Evolutionary conservation across 1,140 invertebrate genomes (phyloP).

Genomic region (Magallana angulata): DNA sequence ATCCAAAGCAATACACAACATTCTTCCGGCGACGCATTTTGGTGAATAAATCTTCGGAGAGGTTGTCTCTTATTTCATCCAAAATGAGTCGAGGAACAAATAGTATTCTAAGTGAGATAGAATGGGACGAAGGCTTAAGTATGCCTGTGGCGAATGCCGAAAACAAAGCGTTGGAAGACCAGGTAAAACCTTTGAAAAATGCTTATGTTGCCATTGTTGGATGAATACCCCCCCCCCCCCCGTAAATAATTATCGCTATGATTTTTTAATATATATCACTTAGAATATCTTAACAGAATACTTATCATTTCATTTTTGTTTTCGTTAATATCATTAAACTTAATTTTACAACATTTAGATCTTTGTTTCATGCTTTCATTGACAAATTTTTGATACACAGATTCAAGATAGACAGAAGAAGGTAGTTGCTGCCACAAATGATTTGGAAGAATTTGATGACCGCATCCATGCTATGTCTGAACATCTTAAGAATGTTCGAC

Average conservation of each 20-base stretch:
- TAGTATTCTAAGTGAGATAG: slow-evolving; percentile 75
- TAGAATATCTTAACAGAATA: no score
- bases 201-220: no score
- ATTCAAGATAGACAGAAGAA: slow-evolving; percentile 72
- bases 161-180: slow-evolving; percentile 77
- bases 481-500: slow-evolving; percentile 79
- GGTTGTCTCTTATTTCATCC: slow-evolving; percentile 21
- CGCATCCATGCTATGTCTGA: slow-evolving; percentile 77
- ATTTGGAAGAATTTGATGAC: slow-evolving; percentile 76
- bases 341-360: no score
- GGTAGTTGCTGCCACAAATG: slow-evolving; percentile 70
- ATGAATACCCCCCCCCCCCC: no score
- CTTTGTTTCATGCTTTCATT: no score
- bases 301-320: no score
- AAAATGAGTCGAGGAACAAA: slow-evolving; percentile 70
- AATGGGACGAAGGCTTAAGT: slow-evolving; percentile 79
- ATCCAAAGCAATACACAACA: slow-evolving; percentile 73
- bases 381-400: slow-evolving; percentile 49
- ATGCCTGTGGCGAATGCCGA: slow-evolving; percentile 80
- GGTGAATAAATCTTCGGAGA: slow-evolving; percentile 43
- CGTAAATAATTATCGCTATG: no score
- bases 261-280: no score
- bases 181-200: slow-evolving; percentile 58
- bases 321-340: no score
- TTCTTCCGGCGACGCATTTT: slow-evolving; percentile 43